phyloP scores from a whole-genome alignment of 2,113 vertebrate species.

The Passerina amoena region DNA sequence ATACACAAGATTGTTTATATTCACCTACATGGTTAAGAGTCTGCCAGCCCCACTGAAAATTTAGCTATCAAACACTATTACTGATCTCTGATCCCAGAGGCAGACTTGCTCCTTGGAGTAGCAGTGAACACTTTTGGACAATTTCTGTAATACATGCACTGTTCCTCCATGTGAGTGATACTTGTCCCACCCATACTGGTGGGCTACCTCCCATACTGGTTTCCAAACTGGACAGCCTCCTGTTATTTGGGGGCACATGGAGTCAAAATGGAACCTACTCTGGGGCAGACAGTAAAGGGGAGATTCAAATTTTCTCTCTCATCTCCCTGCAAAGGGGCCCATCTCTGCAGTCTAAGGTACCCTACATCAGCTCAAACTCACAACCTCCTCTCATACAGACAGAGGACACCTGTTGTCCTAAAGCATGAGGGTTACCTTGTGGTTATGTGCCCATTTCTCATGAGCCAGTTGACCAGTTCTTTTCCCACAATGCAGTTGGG shows the following conservation, averaged over 20 bases:
- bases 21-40: not conserved
- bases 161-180: not conserved
- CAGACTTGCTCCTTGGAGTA: not conserved
- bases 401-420: not conserved
- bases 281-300: not conserved
- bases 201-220: not conserved
- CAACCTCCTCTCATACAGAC: not conserved
- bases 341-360: not conserved
- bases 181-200: not conserved
- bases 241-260: not conserved
- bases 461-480: slow-evolving; percentile 96
- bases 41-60: not conserved
- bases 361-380: not conserved
- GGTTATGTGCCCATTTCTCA: slow-evolving; percentile 93
- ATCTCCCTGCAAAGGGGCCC: not conserved
- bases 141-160: not conserved
- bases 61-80: not conserved
- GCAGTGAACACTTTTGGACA: not conserved
- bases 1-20: not conserved
- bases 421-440: slow-evolving; percentile 80
- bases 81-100: not conserved
- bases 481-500: slow-evolving; percentile 99
- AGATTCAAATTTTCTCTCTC: not conserved
- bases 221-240: not conserved
- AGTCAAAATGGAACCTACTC: not conserved